A percentile compares a stretch with the other conserved stretches of the same genome.
These are phyloP conservation scores for Synodontis membranacea DNA, from an alignment of 2,113 vertebrate species.

Conservation along the genomic window DNA sequence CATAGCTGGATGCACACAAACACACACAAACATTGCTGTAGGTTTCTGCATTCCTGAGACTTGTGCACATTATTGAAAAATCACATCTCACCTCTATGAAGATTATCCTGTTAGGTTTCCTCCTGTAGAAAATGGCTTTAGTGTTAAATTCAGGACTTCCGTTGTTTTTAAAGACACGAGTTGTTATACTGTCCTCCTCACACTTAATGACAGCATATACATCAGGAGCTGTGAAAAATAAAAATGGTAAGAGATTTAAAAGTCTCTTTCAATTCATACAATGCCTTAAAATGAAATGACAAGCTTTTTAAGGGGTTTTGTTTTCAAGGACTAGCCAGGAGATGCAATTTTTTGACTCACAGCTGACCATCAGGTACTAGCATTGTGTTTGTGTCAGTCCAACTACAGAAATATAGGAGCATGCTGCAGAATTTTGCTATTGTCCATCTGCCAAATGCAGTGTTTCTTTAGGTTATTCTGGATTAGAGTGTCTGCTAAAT, in stretches of 20 bases:
- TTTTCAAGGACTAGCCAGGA: neutral
- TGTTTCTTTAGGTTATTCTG: neutral
- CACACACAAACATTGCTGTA: neutral
- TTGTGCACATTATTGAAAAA: neutral
- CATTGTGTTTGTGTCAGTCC: neutral
- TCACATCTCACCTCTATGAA: slow-evolving; percentile 54
- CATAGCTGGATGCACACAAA: slow-evolving; percentile 67
- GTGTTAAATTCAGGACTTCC: slow-evolving; percentile 76
- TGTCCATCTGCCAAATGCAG: neutral
- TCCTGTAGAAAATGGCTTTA: slow-evolving; percentile 77
- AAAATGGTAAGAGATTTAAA: neutral
- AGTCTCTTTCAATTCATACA: too few species aligned
- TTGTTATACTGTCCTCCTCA: slow-evolving; percentile 68
- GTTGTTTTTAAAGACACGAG: slow-evolving; percentile 66
- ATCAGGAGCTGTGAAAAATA: slow-evolving; percentile 64
- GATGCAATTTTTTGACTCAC: neutral
- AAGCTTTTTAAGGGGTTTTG: neutral
- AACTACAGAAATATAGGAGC: neutral
- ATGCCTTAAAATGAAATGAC: neutral
- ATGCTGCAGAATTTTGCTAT: too few species aligned
- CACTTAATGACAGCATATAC: slow-evolving; percentile 74
- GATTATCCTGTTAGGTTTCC: slow-evolving; percentile 66
- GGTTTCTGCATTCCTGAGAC: neutral
- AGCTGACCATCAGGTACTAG: neutral
- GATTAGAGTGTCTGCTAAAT: neutral